These are phyloP conservation scores for Drosophila obscura DNA, from an alignment of 1,140 invertebrate species.

Conservation along the genomic window DNA sequence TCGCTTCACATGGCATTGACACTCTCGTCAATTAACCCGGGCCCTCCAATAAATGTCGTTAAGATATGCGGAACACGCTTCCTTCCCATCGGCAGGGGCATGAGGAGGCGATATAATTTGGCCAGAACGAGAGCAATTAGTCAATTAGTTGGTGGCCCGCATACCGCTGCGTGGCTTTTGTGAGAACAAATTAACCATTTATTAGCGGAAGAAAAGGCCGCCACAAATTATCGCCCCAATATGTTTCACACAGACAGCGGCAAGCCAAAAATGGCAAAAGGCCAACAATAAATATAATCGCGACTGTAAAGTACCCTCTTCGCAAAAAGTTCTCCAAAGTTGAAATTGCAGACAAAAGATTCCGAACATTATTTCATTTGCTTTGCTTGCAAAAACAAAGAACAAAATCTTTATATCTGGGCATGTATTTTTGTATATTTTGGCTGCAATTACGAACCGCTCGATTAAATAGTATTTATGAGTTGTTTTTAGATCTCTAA, in stretches of 20 bases:
- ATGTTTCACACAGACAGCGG: constrained; percentile 8
- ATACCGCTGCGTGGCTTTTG: constrained; percentile 64
- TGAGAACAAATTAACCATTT: constrained; percentile 63
- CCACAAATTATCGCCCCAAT: constrained; percentile 56
- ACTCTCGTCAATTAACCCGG: constrained; percentile 29
- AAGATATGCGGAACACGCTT: constrained; percentile 34
- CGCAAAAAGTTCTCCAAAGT: no score
- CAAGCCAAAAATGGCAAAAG: constrained; percentile 14
- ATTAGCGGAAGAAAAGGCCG: constrained; percentile 39
- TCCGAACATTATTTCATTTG: no score
- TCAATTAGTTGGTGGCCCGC: constrained; percentile 42
- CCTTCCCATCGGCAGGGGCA: not conserved
- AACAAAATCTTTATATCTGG: no score
- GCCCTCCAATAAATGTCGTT: constrained; percentile 29
- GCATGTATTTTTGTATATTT: no score
- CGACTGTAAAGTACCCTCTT: not conserved
- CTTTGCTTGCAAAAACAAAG: no score
- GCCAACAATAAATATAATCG: not conserved
- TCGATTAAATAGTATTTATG: no score
- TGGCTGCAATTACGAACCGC: no score
- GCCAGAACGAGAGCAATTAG: constrained; percentile 61
- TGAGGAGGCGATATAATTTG: constrained; percentile 34
- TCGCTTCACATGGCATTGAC: constrained; percentile 25
- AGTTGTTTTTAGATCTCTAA: no score
- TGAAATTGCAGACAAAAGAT: no score